These are phyloP conservation scores for Cariama cristata DNA, from an alignment of 2,113 vertebrate genomes.

Conservation along the genomic window DNA sequence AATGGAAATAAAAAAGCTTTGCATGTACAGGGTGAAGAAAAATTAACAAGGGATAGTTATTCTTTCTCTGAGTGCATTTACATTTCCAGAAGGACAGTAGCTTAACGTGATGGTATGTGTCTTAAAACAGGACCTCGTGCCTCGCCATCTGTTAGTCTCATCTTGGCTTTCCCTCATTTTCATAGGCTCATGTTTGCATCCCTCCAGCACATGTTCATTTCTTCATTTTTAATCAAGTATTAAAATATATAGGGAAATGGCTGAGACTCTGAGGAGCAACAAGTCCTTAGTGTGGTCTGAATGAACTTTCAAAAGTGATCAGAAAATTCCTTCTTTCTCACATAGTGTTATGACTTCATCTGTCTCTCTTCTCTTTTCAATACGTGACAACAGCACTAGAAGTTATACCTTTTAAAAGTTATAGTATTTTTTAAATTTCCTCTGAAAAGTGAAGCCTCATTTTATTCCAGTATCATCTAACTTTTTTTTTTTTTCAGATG, in stretches of 20 bases:
- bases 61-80: background rate
- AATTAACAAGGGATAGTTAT: background rate
- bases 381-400: background rate
- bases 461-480: background rate
- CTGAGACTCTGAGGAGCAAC: background rate
- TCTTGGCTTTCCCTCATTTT: background rate
- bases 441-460: background rate
- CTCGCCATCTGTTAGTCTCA: conserved; percentile 17
- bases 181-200: background rate
- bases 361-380: background rate
- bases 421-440: background rate
- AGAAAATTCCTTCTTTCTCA: background rate
- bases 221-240: conserved; percentile 26
- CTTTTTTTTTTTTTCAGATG: no score
- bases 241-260: conserved; percentile 2
- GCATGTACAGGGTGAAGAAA: background rate
- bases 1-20: background rate
- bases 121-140: background rate
- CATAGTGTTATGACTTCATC: background rate
- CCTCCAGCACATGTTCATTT: background rate
- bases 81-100: background rate
- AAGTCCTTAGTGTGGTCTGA: background rate
- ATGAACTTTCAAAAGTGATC: background rate
- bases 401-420: background rate
- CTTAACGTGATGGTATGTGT: background rate